phyloP scores from a whole-genome alignment of 64 coral and sea anemone genomes.

The Platygyra sinensis region DNA sequence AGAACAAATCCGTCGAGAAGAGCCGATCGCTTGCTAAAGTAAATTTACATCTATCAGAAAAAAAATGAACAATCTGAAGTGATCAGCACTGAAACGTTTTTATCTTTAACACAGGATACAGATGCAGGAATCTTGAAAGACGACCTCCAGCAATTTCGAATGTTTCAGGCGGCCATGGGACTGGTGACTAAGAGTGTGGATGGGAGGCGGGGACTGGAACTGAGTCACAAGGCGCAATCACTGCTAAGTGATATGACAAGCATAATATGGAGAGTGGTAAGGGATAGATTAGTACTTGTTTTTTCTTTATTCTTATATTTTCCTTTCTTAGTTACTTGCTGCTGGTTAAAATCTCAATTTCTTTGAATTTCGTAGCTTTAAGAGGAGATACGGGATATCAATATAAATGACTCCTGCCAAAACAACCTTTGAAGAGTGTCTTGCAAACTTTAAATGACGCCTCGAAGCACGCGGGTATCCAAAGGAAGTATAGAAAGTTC shows the following conservation, averaged over 20 bases:
- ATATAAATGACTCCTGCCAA: too few species aligned
- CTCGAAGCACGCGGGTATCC: too few species aligned
- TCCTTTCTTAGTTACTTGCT: neutral
- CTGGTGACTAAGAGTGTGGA: neutral
- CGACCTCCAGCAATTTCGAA: neutral
- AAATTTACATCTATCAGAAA: neutral
- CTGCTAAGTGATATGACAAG: neutral
- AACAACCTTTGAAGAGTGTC: too few species aligned
- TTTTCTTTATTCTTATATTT: neutral
- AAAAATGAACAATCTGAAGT: neutral
- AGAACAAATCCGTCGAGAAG: too few species aligned
- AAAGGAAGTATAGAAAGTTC: too few species aligned
- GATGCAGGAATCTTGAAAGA: neutral
- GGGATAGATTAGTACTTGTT: neutral
- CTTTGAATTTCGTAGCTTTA: neutral
- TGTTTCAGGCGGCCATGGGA: neutral
- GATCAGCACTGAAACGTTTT: too few species aligned
- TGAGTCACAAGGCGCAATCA: neutral
- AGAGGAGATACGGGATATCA: too few species aligned
- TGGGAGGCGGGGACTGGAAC: neutral
- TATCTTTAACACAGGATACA: neutral
- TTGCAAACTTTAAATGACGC: too few species aligned
- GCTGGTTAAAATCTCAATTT: neutral
- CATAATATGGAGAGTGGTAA: neutral
- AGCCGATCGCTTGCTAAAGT: too few species aligned